These are phyloP conservation scores for Leucozona laternaria DNA, from an alignment of 2,888 invertebrate genomes.

Conservation along the genomic window DNA sequence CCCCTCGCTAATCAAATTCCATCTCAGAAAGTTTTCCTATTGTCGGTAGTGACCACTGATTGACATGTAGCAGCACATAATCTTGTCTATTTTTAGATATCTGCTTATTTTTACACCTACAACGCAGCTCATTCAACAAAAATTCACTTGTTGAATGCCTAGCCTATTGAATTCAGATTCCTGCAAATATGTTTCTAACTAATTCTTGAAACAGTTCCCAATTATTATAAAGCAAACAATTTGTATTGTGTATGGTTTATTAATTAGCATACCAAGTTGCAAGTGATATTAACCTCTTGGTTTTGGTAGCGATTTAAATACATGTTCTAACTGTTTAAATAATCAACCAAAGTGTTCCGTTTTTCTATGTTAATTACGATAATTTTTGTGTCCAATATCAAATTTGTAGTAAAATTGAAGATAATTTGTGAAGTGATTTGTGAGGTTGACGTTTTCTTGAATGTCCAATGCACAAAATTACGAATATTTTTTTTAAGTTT, in stretches of 20 bases:
- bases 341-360: neutral
- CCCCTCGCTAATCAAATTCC: neutral
- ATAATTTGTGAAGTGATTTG: too few relatives aligned
- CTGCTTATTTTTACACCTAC: neutral
- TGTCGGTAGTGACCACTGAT: neutral
- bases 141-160: slow-evolving; percentile 12
- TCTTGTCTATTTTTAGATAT: neutral
- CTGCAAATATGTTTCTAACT: neutral
- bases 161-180: neutral
- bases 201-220: neutral
- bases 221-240: neutral
- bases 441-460: too few relatives aligned
- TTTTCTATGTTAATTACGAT: neutral
- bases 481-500: too few relatives aligned
- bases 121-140: too few relatives aligned
- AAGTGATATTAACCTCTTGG: neutral
- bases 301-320: neutral
- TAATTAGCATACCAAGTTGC: neutral
- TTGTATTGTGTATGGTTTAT: neutral
- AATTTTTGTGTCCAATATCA: too few relatives aligned
- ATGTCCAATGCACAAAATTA: too few relatives aligned
- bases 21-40: neutral
- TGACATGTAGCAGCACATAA: neutral
- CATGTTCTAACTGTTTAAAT: neutral
- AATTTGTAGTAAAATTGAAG: too few relatives aligned